Evolutionary conservation across 2,113 vertebrate genomes (phyloP).

Genomic region (Ariopsis seemanni): DNA sequence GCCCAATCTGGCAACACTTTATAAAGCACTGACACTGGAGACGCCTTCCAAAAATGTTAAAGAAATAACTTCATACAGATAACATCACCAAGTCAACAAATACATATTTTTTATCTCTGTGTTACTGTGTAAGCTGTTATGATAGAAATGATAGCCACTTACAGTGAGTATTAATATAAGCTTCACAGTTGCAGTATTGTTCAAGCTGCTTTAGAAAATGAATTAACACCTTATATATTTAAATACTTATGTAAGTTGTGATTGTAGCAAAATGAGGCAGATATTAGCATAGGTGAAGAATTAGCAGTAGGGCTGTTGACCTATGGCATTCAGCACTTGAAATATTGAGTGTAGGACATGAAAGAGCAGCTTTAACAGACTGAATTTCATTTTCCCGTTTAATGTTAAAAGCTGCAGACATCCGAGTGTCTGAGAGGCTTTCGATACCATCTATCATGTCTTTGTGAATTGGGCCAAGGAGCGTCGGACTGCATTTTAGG

Average conservation of each 20-base stretch:
- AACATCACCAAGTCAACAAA: neutral
- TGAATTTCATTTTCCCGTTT: neutral
- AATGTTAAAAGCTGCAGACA: slow-evolving; percentile 51
- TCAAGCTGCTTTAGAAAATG: neutral
- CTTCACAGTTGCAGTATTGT: neutral
- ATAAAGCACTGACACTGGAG: neutral
- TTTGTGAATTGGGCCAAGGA: slow-evolving; percentile 51
- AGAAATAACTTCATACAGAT: neutral
- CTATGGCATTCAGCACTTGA: neutral
- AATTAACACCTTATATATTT: neutral
- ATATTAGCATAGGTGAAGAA: neutral
- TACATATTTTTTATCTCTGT: neutral
- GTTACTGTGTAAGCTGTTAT: neutral
- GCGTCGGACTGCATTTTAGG: slow-evolving; percentile 58
- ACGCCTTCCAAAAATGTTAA: neutral
- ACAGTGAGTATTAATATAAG: neutral
- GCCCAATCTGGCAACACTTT: too few relatives aligned
- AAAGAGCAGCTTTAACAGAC: neutral
- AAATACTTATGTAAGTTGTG: neutral
- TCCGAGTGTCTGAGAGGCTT: slow-evolving; percentile 21
- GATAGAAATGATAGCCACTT: neutral
- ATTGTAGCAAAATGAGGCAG: neutral
- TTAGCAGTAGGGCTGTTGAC: neutral
- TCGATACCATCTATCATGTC: slow-evolving; percentile 49
- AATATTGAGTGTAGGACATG: neutral